A percentile compares a stretch with the other conserved stretches of the same genome.
phyloP scores from a whole-genome alignment of 1,140 invertebrate genomes.

The Oncopodura yosiiana region DNA sequence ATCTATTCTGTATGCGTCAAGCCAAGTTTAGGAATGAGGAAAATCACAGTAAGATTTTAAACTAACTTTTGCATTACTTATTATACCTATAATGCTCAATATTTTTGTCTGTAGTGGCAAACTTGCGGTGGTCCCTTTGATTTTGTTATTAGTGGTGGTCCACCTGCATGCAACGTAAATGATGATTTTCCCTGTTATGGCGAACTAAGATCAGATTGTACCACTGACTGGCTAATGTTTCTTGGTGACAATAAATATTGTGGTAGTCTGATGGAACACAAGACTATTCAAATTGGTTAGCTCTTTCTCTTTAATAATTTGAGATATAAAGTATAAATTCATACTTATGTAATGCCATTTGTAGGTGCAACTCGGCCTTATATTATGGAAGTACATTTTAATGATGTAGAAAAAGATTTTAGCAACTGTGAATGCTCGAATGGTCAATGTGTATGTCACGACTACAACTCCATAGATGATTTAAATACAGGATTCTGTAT shows the following conservation, averaged over 20 bases:
- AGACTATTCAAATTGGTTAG: background rate
- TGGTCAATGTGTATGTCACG: background rate
- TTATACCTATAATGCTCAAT: no score
- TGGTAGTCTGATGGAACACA: constrained; percentile 11
- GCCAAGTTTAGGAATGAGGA: constrained; percentile 14
- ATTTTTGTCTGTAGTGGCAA: constrained; percentile 16
- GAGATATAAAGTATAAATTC: background rate
- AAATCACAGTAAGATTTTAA: constrained; percentile 25
- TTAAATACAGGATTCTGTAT: constrained; percentile 14
- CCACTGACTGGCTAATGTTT: constrained; percentile 21
- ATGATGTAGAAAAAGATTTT: constrained; percentile 3
- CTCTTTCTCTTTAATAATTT: no score
- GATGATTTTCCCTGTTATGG: background rate
- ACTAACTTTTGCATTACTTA: no score
- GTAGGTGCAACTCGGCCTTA: constrained; percentile 18
- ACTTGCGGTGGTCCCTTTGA: constrained; percentile 11
- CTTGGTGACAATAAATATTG: constrained; percentile 24
- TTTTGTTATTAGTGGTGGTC: constrained; percentile 14
- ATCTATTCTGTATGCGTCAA: constrained; percentile 23
- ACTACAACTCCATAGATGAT: no score
- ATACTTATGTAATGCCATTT: constrained; percentile 4
- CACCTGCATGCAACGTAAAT: background rate
- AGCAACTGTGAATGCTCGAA: background rate
- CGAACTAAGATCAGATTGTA: constrained; percentile 3
- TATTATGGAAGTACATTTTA: constrained; percentile 23